Conservation (phyloP, 2,113 vertebrate genomes). For the Carlito syrichta region DNA sequence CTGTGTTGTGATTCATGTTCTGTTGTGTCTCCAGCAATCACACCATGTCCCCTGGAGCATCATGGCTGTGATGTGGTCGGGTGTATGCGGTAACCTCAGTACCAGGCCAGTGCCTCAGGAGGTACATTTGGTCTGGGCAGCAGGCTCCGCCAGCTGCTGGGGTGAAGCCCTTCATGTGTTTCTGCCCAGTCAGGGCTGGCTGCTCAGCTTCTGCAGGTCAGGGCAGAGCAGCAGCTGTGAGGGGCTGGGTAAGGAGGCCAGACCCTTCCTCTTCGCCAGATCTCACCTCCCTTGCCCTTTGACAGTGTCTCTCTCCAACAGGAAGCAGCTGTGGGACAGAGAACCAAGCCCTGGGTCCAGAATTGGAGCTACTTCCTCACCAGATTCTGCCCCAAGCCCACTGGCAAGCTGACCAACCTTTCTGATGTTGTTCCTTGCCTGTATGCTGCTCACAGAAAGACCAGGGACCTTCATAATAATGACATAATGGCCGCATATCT, state of each 20-base stretch:
- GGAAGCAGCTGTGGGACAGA: neutral
- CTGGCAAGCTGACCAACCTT: neutral
- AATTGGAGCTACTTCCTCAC: neutral
- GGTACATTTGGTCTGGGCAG: neutral
- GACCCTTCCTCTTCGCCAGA: neutral
- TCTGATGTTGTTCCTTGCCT: neutral
- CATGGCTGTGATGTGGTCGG: neutral
- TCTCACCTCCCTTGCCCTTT: neutral
- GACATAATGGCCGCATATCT: neutral
- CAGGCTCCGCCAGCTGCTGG: neutral
- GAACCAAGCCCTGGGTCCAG: neutral
- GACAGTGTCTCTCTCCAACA: neutral
- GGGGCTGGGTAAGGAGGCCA: neutral
- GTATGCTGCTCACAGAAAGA: neutral
- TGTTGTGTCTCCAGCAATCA: neutral
- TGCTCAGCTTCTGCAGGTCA: neutral
- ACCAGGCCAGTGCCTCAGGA: neutral
- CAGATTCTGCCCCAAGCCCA: neutral
- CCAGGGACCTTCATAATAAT: neutral
- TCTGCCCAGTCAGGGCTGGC: neutral
- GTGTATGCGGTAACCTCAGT: no score
- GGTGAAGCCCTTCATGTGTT: neutral
- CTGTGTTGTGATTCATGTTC: neutral
- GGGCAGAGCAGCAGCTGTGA: neutral
- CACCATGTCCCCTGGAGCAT: neutral